Percentiles rank a stretch among this genome's conserved stretches.
These are phyloP conservation scores for Leptodactylus fuscus DNA, from an alignment of 2,113 vertebrate species.

Conservation along the genomic window DNA sequence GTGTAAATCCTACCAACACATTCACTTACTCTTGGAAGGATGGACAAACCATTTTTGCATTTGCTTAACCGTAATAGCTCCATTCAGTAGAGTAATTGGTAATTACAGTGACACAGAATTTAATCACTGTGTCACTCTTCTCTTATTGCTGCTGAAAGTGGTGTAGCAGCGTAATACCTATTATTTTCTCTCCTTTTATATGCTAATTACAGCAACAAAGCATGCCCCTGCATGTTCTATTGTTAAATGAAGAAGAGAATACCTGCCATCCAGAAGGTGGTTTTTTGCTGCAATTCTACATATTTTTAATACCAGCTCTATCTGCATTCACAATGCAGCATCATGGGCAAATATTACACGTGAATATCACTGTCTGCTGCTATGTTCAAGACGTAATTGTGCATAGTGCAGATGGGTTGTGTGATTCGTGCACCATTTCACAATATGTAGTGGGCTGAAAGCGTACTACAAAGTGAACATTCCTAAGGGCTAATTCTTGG, in stretches of 20 bases:
- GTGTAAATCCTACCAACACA: neutral
- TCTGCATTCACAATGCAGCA: no score
- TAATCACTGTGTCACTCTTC: conserved; percentile 20
- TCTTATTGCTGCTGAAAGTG: neutral
- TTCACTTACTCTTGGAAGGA: neutral
- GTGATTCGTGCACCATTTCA: neutral
- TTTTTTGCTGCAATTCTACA: neutral
- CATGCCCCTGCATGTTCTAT: conserved; percentile 29
- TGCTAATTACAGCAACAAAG: conserved; percentile 1
- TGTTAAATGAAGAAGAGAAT: neutral
- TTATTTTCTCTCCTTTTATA: conserved; percentile 2
- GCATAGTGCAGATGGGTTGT: neutral
- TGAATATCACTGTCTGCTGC: neutral
- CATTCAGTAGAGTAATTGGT: conserved; percentile 16
- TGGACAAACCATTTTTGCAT: neutral
- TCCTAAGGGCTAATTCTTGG: neutral
- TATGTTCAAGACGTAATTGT: neutral
- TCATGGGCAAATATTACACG: neutral
- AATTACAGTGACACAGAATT: conserved; percentile 15
- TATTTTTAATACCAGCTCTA: neutral
- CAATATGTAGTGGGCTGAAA: neutral
- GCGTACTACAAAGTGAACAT: neutral
- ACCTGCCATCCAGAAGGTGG: neutral
- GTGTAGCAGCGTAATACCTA: conserved; percentile 14
- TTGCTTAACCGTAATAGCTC: neutral